Evolutionary conservation across 1,140 invertebrate species (phyloP).

Genomic region (Tenebrio molitor): DNA sequence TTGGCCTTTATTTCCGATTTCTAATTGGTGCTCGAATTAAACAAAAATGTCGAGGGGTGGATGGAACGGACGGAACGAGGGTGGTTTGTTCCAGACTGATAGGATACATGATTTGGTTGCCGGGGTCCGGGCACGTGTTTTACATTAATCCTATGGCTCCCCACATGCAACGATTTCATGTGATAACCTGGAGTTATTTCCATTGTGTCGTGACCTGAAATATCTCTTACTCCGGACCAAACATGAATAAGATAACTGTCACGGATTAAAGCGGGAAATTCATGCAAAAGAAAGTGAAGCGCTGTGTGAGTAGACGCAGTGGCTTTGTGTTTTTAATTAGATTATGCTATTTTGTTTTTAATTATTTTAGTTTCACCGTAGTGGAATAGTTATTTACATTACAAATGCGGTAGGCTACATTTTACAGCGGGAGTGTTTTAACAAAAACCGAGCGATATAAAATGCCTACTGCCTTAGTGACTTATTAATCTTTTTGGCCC

Average conservation of each 20-base stretch:
- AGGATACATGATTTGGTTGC: constrained; percentile 24
- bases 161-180: constrained; percentile 54
- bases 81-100: constrained; percentile 25
- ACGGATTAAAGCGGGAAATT: constrained; percentile 6
- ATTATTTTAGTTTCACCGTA: neutral
- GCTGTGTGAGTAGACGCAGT: neutral
- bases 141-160: constrained; percentile 55
- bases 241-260: constrained; percentile 29
- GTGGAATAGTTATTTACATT: too few species aligned
- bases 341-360: neutral
- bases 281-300: neutral
- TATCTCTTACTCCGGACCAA: constrained; percentile 39
- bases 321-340: constrained; percentile 12
- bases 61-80: neutral
- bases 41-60: constrained; percentile 31
- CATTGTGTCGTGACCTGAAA: constrained; percentile 60
- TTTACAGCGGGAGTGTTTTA: too few species aligned
- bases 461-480: too few species aligned
- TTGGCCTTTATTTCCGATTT: constrained; percentile 18
- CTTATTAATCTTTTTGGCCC: too few species aligned
- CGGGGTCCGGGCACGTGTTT: constrained; percentile 47
- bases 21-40: constrained; percentile 34
- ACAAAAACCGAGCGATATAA: too few species aligned
- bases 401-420: too few species aligned
- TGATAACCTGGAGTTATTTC: constrained; percentile 61